Evolutionary conservation across 2,797 vertebrate genomes (phyloP).

Genomic region (Eutrigla gurnardus): DNA sequence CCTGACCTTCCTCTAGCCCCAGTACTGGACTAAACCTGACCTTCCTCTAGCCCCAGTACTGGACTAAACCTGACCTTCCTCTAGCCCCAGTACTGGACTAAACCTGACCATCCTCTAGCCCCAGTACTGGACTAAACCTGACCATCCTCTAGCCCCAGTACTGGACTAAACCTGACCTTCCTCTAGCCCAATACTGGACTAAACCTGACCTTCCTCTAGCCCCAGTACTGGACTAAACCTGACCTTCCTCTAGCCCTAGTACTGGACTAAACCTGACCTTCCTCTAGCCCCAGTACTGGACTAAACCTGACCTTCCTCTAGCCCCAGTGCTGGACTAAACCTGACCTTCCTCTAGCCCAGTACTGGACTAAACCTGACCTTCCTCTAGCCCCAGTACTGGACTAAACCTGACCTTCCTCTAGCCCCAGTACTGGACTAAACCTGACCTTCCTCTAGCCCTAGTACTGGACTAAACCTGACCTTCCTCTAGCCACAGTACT

Average conservation of each 20-base stretch:
- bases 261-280: too few relatives aligned
- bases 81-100: too few relatives aligned
- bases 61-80: neutral
- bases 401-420: neutral
- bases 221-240: neutral
- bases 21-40: neutral
- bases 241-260: neutral
- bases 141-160: constrained; percentile 2
- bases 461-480: too few relatives aligned
- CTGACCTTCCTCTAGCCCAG: neutral
- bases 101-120: neutral
- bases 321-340: neutral
- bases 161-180: neutral
- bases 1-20: too few relatives aligned
- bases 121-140: neutral
- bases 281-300: too few relatives aligned
- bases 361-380: neutral
- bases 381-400: neutral
- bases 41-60: neutral
- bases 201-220: neutral
- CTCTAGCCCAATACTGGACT: neutral
- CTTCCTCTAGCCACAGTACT: too few relatives aligned
- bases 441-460: too few relatives aligned
- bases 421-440: neutral
- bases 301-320: neutral